Conservation (phyloP, 2,888 invertebrate species). For the Cinara cedri region DNA sequence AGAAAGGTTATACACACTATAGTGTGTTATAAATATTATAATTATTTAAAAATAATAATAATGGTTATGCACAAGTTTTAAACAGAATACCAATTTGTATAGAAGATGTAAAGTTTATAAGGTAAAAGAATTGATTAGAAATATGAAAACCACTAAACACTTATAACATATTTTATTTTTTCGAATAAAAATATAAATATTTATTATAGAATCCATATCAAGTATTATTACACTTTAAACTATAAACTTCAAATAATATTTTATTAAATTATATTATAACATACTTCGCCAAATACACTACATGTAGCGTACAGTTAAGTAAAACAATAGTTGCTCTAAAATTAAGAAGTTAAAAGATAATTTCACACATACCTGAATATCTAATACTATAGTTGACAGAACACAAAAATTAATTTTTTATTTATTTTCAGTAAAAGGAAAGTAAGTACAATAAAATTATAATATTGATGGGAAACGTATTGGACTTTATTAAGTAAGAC, state of each 20-base stretch:
- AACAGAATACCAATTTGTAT: no score
- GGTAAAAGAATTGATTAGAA: background rate
- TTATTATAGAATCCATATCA: no score
- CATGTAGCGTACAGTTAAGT: background rate
- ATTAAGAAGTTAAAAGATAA: background rate
- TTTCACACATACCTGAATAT: conserved; percentile 37
- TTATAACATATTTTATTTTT: no score
- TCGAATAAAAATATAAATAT: no score
- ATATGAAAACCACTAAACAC: no score
- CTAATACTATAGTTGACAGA: background rate
- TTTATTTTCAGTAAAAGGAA: background rate
- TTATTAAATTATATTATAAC: background rate
- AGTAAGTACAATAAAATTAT: conserved; percentile 1
- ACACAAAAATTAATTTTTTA: background rate
- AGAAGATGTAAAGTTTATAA: background rate
- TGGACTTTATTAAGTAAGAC: conserved; percentile 13
- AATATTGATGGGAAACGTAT: background rate
- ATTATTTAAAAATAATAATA: no score
- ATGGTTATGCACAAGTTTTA: no score
- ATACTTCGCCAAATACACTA: background rate
- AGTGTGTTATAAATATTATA: no score
- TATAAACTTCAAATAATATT: background rate
- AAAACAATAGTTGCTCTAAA: background rate
- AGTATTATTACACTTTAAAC: no score
- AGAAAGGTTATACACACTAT: no score